Percentiles rank a stretch among this genome's conserved stretches.
phyloP scores from a whole-genome alignment of 2,113 vertebrate species.

The Protobothrops flavoviridis region DNA sequence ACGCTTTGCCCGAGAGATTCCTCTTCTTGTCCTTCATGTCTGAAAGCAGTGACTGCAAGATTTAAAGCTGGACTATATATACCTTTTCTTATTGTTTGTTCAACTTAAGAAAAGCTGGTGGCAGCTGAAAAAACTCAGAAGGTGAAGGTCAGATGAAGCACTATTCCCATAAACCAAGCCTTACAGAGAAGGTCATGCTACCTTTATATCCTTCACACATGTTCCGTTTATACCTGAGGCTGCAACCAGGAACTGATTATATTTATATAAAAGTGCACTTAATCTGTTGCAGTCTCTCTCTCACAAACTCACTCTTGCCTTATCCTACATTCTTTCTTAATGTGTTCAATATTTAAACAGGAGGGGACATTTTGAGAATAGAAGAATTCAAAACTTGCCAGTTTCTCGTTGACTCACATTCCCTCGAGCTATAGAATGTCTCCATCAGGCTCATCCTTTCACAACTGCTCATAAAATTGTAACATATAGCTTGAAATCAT shows the following conservation, averaged over 20 bases:
- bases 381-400: neutral
- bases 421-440: neutral
- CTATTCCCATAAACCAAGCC: neutral
- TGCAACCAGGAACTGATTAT: neutral
- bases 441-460: neutral
- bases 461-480: neutral
- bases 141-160: conserved; percentile 10
- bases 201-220: neutral
- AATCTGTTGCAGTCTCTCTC: neutral
- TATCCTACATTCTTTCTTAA: neutral
- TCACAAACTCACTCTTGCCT: neutral
- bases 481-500: neutral
- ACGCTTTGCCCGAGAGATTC: neutral
- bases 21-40: neutral
- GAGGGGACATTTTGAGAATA: neutral
- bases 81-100: neutral
- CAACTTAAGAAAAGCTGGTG: neutral
- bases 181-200: conserved; percentile 1
- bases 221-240: conserved; percentile 5
- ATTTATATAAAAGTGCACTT: conserved; percentile 1
- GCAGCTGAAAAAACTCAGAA: neutral
- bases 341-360: neutral
- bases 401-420: neutral
- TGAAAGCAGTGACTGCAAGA: neutral
- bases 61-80: neutral